Evolutionary conservation across 2,113 vertebrate genomes (phyloP), one percentile per base, ranked within the genome.

Genomic region (Gorsachius goisagi): DNA sequence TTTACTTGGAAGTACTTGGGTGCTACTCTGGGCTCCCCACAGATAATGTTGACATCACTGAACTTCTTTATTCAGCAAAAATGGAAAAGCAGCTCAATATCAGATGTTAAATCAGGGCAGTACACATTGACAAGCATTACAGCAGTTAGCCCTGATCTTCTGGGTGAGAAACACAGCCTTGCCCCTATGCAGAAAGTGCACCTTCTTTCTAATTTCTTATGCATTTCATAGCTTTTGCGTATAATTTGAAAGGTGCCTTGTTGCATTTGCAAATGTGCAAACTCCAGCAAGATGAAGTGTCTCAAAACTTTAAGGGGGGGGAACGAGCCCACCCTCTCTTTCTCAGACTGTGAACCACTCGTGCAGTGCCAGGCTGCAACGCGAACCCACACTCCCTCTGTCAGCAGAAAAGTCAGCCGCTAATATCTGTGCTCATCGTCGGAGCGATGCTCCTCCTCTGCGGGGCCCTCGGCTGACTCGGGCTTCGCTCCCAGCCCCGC

Each of bases 371-470:
- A 79, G 92, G 74, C 74, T 94, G 77, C 11, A 73, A 73, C 8
- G 13, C n/a, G 22, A 88, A 76, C 60, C 92, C 18, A 33, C 49
- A 9, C 79, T 88, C 79, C 71, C 84, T 90, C 93, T 85, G 92
- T 92, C 94, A 96, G 94, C 89, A 85, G 88, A 73, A 83, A 89
- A 89, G 21, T 35, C 81, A 2, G 1, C 50, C 1, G 21, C 73
- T 52, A 19, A 87, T 89, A 87, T 89, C 89, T n/a, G 12, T 3
- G 88, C 73, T 59, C 80, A n/a, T 32, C 3, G 12, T 75, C 8
- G 8, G 1, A 88, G 91, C 26, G 2, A 37, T 6, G 55, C n/a
- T 90, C 68, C 94, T 82, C 62, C 78, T 85, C 75, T 53, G 76
- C 47, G 5, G 27, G 75, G 75, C 88, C 91, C 81, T 41, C 4